A percentile compares a stretch with the other conserved stretches of the same genome.
These are phyloP conservation scores for Troides aeacus DNA, from an alignment of 2,888 invertebrate genomes.

Conservation along the genomic window DNA sequence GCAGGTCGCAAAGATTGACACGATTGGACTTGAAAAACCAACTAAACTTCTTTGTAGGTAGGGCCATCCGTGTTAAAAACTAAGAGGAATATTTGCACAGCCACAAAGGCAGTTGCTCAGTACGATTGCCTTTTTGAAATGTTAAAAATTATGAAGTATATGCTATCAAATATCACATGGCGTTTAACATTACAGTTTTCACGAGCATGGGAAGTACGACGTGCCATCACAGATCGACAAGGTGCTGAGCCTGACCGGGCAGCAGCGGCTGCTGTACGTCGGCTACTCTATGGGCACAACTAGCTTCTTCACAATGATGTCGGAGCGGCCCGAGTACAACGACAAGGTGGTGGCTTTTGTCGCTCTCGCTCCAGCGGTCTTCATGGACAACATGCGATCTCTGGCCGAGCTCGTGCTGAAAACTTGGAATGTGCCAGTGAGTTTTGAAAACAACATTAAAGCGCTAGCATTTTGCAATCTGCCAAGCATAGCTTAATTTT, in stretches of 20 bases:
- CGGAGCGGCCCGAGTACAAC: slow-evolving; percentile 78
- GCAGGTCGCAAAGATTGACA: too few relatives aligned
- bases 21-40: too few relatives aligned
- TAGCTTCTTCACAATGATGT: slow-evolving; percentile 77
- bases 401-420: slow-evolving; percentile 46
- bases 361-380: slow-evolving; percentile 77
- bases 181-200: slow-evolving; percentile 62
- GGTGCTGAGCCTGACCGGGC: slow-evolving; percentile 64
- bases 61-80: too few relatives aligned
- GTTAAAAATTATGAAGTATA: too few relatives aligned
- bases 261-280: slow-evolving; percentile 70
- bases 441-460: slow-evolving; percentile 31
- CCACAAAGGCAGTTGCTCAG: too few relatives aligned
- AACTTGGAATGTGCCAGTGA: slow-evolving; percentile 53
- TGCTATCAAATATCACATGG: too few relatives aligned
- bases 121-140: too few relatives aligned
- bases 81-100: too few relatives aligned
- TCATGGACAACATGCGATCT: slow-evolving; percentile 55
- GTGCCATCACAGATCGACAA: slow-evolving; percentile 78
- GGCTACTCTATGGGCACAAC: slow-evolving; percentile 82
- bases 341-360: slow-evolving; percentile 73
- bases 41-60: too few relatives aligned
- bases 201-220: slow-evolving; percentile 81
- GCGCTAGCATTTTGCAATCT: too few relatives aligned
- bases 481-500: too few relatives aligned